Base-by-base conservation (phyloP, 2,888 invertebrate species). In the Amblyteles armatorius region DNA sequence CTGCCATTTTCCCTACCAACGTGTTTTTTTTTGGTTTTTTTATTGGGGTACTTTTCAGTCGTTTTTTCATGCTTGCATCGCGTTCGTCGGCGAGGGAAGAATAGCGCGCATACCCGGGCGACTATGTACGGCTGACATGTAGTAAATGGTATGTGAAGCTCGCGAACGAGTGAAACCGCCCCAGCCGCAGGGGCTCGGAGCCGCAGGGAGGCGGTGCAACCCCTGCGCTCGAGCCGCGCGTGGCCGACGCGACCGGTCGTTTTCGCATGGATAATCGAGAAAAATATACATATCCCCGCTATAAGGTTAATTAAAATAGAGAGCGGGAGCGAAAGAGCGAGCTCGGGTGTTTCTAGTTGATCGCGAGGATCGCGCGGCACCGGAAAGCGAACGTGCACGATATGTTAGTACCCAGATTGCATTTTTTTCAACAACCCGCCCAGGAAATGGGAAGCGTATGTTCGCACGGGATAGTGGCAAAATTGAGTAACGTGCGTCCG, bases 291-390 rank as follows among this genome's bases (percentile, higher is more conserved):
- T 60, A 11, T 29, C 52, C 67, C 11, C n/a, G 50, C 71, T 5
- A 77, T 67, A 57, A 55, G 72, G 11, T 80, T 57, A 67, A 84
- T 72, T 48, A 76, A 67, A 67, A 63, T 22, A 33, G n/a, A 29
- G 33, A 60, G 22, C 33, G 16, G 33, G 3, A 50, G 9, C 48
- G 44, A 83, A 72, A 60, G 36, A 50, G 72, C 67, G 33, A 82
- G 65, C 72, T 16, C 26, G n/a, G 9, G 3, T 16, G 11, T 63
- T 71, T 44, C 44, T 16, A 36, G 69, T 76, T 76, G 44, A 6
- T 69, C 26, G 48, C 29, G 9, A 69, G 29, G 16, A 50, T 33
- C n/a, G 29, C 29, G 16, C 5, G 13, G 5, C 16, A 4, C 50
- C n/a, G 16, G 13, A n/a, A n/a, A 50, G 50, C 50, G 1, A n/a